These are phyloP conservation scores for Bungarus multicinctus DNA, from an alignment of 2,113 vertebrate genomes.

Conservation along the genomic window DNA sequence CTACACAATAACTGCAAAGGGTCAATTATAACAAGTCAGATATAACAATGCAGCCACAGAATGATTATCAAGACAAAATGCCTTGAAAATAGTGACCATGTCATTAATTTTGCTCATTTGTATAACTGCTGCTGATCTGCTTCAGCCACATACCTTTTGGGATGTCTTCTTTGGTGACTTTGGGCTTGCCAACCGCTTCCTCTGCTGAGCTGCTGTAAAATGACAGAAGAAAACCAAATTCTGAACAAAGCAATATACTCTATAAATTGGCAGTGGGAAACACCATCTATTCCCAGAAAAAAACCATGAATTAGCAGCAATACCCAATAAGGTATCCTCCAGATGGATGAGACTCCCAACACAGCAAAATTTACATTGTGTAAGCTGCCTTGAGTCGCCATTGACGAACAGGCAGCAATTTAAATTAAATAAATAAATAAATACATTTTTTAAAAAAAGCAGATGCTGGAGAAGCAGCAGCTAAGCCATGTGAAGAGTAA, in stretches of 20 bases:
- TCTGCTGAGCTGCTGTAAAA: slow-evolving; percentile 74
- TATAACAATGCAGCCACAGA: not conserved
- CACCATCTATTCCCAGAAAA: not conserved
- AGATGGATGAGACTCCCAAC: not conserved
- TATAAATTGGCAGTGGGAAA: not conserved
- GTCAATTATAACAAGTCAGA: not conserved
- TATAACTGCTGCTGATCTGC: not conserved
- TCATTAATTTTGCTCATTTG: not conserved
- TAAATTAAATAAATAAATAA: no score
- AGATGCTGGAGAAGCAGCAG: not conserved
- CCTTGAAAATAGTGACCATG: not conserved
- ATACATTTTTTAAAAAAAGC: no score
- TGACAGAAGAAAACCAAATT: not conserved
- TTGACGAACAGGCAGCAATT: no score
- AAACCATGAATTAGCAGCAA: not conserved
- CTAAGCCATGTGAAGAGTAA: no score
- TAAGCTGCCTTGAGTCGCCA: no score
- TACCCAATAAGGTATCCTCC: not conserved
- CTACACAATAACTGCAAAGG: not conserved
- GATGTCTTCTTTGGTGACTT: slow-evolving; percentile 70
- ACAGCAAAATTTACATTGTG: not conserved
- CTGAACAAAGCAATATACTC: not conserved
- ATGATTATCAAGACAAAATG: not conserved
- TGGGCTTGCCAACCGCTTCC: slow-evolving; percentile 75
- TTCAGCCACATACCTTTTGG: slow-evolving; percentile 76